A percentile compares a stretch with the other conserved stretches of the same genome.
Conservation (phyloP, 2,113 vertebrate genomes). For the Pandion haliaetus region DNA sequence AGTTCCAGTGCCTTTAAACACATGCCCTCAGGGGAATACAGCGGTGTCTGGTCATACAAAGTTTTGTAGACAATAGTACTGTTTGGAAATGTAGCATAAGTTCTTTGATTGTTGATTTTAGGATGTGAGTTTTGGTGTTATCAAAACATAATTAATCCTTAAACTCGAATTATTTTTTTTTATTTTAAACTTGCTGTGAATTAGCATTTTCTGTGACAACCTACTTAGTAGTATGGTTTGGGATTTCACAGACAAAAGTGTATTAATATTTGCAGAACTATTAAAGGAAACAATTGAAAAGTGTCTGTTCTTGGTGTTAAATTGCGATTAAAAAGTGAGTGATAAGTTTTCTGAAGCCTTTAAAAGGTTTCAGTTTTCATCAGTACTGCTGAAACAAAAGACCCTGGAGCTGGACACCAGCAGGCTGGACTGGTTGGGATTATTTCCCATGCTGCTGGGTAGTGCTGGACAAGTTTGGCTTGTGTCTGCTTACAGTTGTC, state of each 20-base stretch:
- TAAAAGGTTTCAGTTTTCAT: neutral
- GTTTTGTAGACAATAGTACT: neutral
- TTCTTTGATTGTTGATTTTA: neutral
- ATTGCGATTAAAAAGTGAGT: neutral
- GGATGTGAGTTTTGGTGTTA: neutral
- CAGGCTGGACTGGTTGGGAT: neutral
- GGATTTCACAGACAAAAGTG: neutral
- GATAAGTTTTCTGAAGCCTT: neutral
- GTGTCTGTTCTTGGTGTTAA: neutral
- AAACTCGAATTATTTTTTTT: neutral
- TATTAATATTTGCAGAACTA: neutral
- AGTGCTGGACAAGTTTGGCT: neutral
- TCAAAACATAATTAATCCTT: neutral
- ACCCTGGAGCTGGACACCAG: neutral
- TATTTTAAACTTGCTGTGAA: neutral
- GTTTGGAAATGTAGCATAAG: neutral
- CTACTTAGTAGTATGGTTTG: neutral
- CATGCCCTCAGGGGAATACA: neutral
- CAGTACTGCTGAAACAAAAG: neutral
- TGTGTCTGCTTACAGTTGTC: neutral
- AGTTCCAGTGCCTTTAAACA: neutral
- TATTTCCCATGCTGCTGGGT: neutral
- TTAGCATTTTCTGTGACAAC: neutral
- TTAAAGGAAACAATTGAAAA: neutral
- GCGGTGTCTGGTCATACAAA: neutral